phyloP scores from a whole-genome alignment of 2,797 vertebrate species.

The Anas bahamensis region DNA sequence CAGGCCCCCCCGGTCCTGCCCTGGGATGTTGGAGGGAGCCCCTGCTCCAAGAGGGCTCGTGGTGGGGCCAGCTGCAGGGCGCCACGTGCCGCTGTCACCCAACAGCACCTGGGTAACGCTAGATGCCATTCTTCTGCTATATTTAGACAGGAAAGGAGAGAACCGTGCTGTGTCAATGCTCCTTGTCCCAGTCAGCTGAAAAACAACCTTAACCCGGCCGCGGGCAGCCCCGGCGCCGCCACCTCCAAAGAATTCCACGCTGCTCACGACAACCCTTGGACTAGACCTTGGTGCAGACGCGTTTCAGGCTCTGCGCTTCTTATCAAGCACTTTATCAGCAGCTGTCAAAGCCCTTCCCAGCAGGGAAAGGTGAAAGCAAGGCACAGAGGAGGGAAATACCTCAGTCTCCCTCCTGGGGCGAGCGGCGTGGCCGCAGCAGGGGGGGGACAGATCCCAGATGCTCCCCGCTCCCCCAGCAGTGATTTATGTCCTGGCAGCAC shows the following conservation, averaged over 20 bases:
- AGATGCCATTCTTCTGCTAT: background rate
- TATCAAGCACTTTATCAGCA: background rate
- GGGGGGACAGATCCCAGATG: fast-evolving
- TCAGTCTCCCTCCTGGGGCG: background rate
- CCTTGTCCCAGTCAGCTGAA: background rate
- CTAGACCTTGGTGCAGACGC: background rate
- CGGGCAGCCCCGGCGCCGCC: background rate
- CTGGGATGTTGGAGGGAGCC: background rate
- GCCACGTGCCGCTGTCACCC: background rate
- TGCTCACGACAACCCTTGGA: constrained; percentile 6
- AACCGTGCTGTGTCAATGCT: background rate
- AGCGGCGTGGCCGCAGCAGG: background rate
- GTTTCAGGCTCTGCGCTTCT: background rate
- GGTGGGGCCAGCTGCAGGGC: background rate
- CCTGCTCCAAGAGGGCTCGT: background rate
- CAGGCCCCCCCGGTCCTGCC: too few species aligned
- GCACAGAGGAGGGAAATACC: background rate
- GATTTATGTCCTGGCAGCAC: fast-evolving
- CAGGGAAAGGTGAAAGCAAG: constrained; percentile 28
- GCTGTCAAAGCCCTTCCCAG: background rate
- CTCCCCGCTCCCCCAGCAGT: background rate
- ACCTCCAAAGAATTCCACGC: background rate
- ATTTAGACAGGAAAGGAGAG: constrained; percentile 39
- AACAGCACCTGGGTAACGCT: background rate
- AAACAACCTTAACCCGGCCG: background rate